phyloP scores from a whole-genome alignment of 2,113 vertebrate genomes.

The Chloroceryle aenea region DNA sequence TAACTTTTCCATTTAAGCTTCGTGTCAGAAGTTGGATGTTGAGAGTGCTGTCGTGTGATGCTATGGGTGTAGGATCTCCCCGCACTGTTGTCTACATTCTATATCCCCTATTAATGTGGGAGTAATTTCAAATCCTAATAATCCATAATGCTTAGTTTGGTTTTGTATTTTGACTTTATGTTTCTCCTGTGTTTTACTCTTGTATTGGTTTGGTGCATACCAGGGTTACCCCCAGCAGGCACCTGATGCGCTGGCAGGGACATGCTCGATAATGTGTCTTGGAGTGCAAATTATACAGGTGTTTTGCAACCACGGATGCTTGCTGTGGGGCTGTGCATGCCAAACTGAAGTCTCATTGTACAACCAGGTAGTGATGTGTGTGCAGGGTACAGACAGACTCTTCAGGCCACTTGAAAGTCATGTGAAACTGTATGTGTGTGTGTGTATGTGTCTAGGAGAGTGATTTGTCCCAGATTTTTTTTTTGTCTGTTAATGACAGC shows the following conservation, averaged over 20 bases:
- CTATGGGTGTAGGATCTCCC: not conserved
- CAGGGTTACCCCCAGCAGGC: not conserved
- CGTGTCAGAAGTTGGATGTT: not conserved
- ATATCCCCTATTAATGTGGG: accelerated
- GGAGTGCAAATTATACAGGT: not conserved
- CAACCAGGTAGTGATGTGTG: not conserved
- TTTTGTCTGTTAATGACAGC: not conserved
- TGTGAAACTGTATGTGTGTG: not conserved
- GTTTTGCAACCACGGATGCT: not conserved
- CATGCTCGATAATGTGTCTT: not conserved
- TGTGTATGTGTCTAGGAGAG: not conserved
- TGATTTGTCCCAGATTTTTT: not conserved
- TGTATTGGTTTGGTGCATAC: not conserved
- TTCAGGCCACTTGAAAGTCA: slow-evolving; percentile 19
- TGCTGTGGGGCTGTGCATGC: not conserved
- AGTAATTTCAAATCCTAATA: not conserved
- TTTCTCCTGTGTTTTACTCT: not conserved
- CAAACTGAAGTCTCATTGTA: slow-evolving; percentile 8
- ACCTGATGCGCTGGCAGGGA: not conserved
- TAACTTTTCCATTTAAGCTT: not conserved
- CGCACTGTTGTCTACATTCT: not conserved
- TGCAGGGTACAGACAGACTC: not conserved
- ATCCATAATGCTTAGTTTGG: not conserved
- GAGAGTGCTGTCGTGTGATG: not conserved
- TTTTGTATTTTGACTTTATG: not conserved